Evolutionary conservation across 2,113 vertebrate genomes (phyloP).

Genomic region (Charadrius vociferus): DNA sequence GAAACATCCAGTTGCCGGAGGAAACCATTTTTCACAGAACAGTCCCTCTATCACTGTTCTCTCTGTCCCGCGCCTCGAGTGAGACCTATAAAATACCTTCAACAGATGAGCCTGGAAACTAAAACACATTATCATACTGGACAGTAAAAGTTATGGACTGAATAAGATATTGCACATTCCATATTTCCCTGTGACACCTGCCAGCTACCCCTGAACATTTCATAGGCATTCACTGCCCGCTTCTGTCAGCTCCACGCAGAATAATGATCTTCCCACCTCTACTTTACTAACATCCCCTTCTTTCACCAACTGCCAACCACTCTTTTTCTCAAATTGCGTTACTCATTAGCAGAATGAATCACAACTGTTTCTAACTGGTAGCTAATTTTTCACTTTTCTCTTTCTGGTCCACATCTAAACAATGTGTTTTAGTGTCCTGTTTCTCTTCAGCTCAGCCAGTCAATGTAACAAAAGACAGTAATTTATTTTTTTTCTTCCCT

Average conservation of each 20-base stretch:
- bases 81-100: constrained; percentile 40
- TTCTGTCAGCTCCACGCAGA: not conserved
- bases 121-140: constrained; percentile 4
- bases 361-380: not conserved
- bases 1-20: not conserved
- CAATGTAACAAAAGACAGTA: not conserved
- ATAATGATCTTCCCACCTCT: not conserved
- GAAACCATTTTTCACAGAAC: not conserved
- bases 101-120: constrained; percentile 3
- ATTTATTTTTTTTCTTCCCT: not conserved
- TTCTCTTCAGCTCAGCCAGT: not conserved
- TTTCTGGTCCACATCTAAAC: not conserved
- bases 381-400: not conserved
- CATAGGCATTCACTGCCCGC: not conserved
- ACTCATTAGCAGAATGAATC: not conserved
- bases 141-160: constrained; percentile 44
- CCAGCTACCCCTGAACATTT: not conserved
- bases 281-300: not conserved
- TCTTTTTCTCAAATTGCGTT: not conserved
- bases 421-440: not conserved
- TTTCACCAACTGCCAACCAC: not conserved
- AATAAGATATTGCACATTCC: constrained; percentile 6
- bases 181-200: not conserved
- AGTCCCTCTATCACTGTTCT: not conserved
- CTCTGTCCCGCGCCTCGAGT: not conserved